Base-by-base conservation (phyloP, 37 sponge, comb jelly and placozoan genomes). In the Ianthella basta region DNA sequence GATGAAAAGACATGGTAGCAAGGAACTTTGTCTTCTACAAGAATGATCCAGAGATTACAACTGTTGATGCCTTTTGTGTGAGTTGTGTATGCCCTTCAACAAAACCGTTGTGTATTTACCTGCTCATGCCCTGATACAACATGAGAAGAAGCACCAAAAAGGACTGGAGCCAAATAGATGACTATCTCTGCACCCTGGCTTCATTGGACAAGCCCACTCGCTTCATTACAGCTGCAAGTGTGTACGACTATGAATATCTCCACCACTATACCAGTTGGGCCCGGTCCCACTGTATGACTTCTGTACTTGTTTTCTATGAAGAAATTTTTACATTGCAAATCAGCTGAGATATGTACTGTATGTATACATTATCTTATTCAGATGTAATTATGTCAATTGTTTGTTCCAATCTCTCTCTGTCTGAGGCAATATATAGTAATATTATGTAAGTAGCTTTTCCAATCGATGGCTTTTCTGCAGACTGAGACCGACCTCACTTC, bases 81-180 rank as follows among this genome's bases (percentile, higher is more conserved):
- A 87, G 66, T 4, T 87, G 73, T 87, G 88, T 82, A 87, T 87
- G 88, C 88, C 88, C 0, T 87, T 87, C 59, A 87, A 87, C 75
- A 87, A 87, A 44, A 72, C 88, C 21, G 1, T 87, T 4, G 35
- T 82, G 18, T 73, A 82, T 15, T 0, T 24, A 4, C 88, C 88
- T 33, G 82, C 88, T 29, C 88, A 87, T n/a, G n/a, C n/a, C n/a
- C 82, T 59, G 88, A 18, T 87, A 87, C 82, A 82, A 87, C 73
- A 0, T 87, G 55, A 60, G 74, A 0, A 68, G 88, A 21, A 82
- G 88, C 60, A 82, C 75, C 16, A 25, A 57, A 40, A 60, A 13
- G 10, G 82, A 82, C 21, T 82, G 74, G 82, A 50, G 57, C 12
- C 73, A 82, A 19, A 24, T 87, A 6, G 38, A 82, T 25, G 88